Conservation (phyloP, 2,797 vertebrate species). For the Parambassis ranga region DNA sequence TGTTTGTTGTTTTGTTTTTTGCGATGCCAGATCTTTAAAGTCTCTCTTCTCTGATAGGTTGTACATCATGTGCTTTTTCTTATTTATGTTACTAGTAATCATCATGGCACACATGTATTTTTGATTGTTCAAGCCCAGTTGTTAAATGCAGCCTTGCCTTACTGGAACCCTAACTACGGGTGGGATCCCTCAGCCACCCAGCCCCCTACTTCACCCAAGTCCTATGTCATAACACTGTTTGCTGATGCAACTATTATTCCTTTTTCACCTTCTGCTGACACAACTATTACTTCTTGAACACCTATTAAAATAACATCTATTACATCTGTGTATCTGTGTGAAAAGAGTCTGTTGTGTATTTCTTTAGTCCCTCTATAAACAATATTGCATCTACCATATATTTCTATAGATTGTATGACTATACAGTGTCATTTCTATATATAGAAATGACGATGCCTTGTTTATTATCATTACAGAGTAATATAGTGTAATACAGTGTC, state of each 20-base stretch:
- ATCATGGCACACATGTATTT: constrained; percentile 70
- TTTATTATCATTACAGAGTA: no score
- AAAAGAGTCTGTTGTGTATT: constrained; percentile 14
- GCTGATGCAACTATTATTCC: constrained; percentile 83
- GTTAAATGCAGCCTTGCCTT: constrained; percentile 85
- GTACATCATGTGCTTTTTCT: constrained; percentile 73
- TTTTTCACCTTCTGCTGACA: constrained; percentile 83
- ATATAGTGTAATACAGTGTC: no score
- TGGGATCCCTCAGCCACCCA: constrained; percentile 76
- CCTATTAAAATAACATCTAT: constrained; percentile 85
- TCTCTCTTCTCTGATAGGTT: constrained; percentile 72
- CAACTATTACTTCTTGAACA: constrained; percentile 84
- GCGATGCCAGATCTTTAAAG: constrained; percentile 59
- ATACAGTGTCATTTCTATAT: no score
- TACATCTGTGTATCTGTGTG: constrained; percentile 50
- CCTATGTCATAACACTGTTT: constrained; percentile 87
- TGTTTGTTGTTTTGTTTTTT: no score
- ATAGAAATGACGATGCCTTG: no score
- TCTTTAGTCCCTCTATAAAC: no score
- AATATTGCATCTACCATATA: no score
- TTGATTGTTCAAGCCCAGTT: constrained; percentile 81
- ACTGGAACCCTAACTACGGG: constrained; percentile 81
- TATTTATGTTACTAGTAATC: constrained; percentile 77
- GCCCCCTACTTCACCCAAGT: constrained; percentile 38
- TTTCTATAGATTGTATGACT: no score